Base-by-base conservation (phyloP, 1,140 invertebrate species). In the Neodiprion lecontei region DNA sequence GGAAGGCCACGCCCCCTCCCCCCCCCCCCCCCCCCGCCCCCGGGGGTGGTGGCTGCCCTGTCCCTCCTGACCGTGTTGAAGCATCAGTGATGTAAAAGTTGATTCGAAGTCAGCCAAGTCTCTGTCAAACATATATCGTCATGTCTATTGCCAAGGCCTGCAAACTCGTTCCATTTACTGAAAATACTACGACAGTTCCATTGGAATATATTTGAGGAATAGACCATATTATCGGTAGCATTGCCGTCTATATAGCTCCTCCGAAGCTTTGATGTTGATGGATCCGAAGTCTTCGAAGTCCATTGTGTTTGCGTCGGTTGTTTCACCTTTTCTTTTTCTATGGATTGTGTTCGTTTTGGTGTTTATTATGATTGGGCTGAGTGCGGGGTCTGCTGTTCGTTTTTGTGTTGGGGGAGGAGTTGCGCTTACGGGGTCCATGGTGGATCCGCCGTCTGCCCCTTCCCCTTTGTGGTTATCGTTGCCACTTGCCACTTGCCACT, bases 21-120 rank as follows among this genome's bases (percentile, higher is more conserved):
- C 17, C 17, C 0, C 17, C n/a, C n/a, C n/a, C n/a, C n/a, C n/a
- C n/a, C n/a, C n/a, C n/a, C n/a, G n/a, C n/a, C n/a, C n/a, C 0
- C 17, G 17, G 50, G 50, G 50, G 7, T 65, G 3, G 7, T 12
- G 53, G 47, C 1, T 7, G 47, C 3, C 40, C 73, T 65, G 61
- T 78, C 77, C 50, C 72, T 73, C 21, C 77, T 70, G 9, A 76
- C 23, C 8, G 76, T 78, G 17, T 73, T 74, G 49, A 72, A 76
- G 21, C 70, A 28, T 48, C 71, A 40, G 10, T 76, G 53, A n/a
- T 10, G 10, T 23, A 71, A 47, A 12, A 21, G 1, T 1, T 47
- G n/a, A 8, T 67, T 3, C 14, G 70, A 48, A n/a, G 14, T 40
- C 14, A 77, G 69, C 28, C 71, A 75, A 4, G 76, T 75, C 71